A percentile compares a stretch with the other conserved stretches of the same genome.
Evolutionary conservation across 2,888 invertebrate species (phyloP).

Genomic region (Bhutanitis thaidina): DNA sequence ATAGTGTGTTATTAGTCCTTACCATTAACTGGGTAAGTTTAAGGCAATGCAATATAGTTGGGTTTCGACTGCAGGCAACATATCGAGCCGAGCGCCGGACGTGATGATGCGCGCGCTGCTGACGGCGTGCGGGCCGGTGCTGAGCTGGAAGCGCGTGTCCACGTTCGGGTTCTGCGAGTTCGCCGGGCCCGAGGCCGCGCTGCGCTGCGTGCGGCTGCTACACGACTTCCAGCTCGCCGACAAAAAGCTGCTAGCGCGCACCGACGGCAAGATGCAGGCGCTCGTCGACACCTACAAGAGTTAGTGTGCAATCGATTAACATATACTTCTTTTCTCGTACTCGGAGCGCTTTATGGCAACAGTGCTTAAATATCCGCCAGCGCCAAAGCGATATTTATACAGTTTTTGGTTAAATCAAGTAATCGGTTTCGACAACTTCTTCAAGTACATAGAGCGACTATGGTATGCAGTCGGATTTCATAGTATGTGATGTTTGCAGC

Average conservation of each 20-base stretch:
- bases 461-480: no score
- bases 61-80: constrained; percentile 82
- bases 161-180: constrained; percentile 99
- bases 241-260: constrained; percentile 96
- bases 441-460: no score
- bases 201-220: constrained; percentile 94
- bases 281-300: constrained; percentile 96
- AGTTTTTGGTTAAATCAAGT: no score
- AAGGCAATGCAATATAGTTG: no score
- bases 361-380: no score
- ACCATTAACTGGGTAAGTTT: no score
- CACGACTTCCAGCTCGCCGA: constrained; percentile 96
- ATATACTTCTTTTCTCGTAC: no score
- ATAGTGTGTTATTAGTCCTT: no score
- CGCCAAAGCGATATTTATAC: no score
- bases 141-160: constrained; percentile 98
- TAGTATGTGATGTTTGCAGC: no score
- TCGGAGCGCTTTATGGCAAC: no score
- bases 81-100: constrained; percentile 96
- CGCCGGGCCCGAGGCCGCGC: constrained; percentile 94
- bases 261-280: constrained; percentile 98
- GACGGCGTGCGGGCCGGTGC: constrained; percentile 94
- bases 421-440: no score
- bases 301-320: constrained; percentile 39
- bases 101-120: constrained; percentile 95